phyloP scores from a whole-genome alignment of 2,113 vertebrate species.

The Colossoma macropomum region DNA sequence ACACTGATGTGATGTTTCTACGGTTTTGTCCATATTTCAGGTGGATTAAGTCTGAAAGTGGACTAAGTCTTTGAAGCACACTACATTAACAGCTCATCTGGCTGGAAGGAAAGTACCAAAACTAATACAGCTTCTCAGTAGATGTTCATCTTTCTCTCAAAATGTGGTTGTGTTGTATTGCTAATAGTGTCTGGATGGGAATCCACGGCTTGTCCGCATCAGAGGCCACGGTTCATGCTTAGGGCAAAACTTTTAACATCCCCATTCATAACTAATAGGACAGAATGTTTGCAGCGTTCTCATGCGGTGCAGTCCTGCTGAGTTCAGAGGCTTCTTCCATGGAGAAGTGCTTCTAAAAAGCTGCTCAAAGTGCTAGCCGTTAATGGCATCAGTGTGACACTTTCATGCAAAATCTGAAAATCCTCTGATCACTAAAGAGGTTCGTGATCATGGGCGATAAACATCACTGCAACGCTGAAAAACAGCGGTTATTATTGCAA shows the following conservation, averaged over 20 bases:
- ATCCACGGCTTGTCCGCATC: background rate
- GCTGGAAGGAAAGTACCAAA: background rate
- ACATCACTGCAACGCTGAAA: background rate
- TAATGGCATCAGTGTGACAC: background rate
- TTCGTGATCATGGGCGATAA: background rate
- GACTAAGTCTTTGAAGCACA: background rate
- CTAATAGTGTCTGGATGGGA: background rate
- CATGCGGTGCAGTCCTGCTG: background rate
- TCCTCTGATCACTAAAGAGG: background rate
- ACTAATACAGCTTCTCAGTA: background rate
- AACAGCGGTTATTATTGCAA: background rate
- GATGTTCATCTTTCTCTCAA: background rate
- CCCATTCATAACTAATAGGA: background rate
- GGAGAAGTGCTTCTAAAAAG: background rate
- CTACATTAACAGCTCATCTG: background rate
- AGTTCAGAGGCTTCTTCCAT: background rate
- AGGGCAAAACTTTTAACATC: background rate
- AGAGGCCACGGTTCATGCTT: background rate
- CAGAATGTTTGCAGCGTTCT: background rate
- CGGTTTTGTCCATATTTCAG: background rate
- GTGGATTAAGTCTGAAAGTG: background rate
- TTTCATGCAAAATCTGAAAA: background rate
- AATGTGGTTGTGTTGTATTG: background rate
- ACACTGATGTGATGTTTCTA: background rate
- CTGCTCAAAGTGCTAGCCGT: background rate